Percentiles rank a stretch among this genome's conserved stretches.
These are phyloP conservation scores for Prionailurus viverrinus DNA, from an alignment of 2,113 vertebrate species.

Conservation along the genomic window DNA sequence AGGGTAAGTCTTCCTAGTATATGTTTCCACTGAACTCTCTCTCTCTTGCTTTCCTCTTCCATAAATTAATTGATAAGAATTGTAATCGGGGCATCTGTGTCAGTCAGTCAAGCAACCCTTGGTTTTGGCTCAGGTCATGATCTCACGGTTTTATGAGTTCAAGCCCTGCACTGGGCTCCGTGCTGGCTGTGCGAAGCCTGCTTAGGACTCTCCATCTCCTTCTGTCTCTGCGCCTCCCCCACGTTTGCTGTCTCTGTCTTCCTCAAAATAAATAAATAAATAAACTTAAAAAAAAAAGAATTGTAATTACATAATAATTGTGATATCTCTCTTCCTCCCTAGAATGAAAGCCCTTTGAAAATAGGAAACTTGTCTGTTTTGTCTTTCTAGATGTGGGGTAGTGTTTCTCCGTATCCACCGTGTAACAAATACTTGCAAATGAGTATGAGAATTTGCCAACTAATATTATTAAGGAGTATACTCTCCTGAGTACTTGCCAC, in stretches of 20 bases:
- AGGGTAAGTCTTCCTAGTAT: background rate
- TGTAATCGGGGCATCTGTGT: background rate
- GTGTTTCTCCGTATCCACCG: background rate
- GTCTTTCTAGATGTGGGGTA: background rate
- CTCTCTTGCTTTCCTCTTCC: background rate
- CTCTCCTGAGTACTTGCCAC: background rate
- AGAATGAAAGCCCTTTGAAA: background rate
- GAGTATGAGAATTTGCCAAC: background rate
- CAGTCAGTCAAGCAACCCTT: too few species aligned
- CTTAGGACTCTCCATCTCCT: too few species aligned
- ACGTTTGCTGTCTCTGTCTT: too few species aligned
- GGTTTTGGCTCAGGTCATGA: too few species aligned
- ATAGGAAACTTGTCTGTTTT: background rate
- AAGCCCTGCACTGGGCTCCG: too few species aligned
- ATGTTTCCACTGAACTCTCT: background rate
- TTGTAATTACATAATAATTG: background rate
- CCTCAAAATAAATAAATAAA: too few species aligned
- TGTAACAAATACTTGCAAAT: background rate
- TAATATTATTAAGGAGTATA: background rate
- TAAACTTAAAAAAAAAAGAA: background rate
- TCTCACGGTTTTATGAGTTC: too few species aligned
- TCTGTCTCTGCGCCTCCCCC: too few species aligned
- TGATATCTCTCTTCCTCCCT: background rate
- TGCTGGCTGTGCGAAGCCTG: too few species aligned
- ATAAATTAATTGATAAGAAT: background rate